Conservation (phyloP, 2,888 invertebrate species). For the Tenthredo notha region DNA sequence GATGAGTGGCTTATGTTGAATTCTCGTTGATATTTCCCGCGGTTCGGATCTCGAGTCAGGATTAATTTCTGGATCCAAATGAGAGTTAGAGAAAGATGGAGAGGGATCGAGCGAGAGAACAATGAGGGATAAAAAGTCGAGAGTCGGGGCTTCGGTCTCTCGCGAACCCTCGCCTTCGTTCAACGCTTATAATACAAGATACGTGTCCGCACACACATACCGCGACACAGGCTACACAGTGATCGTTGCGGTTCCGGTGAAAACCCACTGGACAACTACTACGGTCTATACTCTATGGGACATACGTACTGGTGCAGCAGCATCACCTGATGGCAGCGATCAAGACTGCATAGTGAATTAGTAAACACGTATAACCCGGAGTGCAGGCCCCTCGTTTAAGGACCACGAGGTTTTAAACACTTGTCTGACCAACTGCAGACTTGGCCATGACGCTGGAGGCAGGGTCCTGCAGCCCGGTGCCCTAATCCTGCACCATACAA, state of each 20-base stretch:
- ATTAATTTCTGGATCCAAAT: slow-evolving; percentile 20
- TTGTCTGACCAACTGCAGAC: not conserved
- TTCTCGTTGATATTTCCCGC: not conserved
- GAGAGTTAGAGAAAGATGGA: not conserved
- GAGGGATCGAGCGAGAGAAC: not conserved
- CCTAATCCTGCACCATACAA: not conserved
- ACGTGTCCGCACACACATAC: slow-evolving; percentile 16
- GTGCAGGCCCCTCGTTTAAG: not conserved
- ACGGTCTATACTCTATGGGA: slow-evolving; percentile 16
- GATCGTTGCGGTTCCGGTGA: slow-evolving; percentile 41
- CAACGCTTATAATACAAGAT: not conserved
- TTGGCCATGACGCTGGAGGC: not conserved
- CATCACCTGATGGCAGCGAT: slow-evolving; percentile 4
- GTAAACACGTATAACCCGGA: not conserved
- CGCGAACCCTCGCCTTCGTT: not conserved
- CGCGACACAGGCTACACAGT: not conserved
- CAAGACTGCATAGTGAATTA: not conserved
- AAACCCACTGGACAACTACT: slow-evolving; percentile 27
- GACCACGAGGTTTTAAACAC: not conserved
- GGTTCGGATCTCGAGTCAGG: not conserved
- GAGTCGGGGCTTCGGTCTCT: slow-evolving; percentile 8
- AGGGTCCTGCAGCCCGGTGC: not conserved
- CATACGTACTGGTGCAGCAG: slow-evolving; percentile 10
- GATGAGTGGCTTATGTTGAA: not conserved
- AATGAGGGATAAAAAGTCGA: slow-evolving; percentile 28